Evolutionary conservation across 2,113 vertebrate genomes (phyloP).

Genomic region (Neolamprologus fasciatus): DNA sequence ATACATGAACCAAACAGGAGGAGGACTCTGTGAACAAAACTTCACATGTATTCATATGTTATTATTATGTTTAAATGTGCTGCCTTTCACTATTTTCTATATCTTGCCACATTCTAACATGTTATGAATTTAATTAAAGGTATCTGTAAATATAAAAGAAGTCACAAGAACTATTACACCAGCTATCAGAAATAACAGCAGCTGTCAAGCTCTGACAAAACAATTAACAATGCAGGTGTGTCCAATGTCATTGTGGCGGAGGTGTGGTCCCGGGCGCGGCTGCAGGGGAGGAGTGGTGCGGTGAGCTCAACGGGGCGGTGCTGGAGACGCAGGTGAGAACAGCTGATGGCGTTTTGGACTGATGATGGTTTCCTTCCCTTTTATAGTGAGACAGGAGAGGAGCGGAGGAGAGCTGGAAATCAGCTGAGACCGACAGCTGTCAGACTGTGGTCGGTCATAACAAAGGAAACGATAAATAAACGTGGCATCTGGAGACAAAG

Average conservation of each 20-base stretch:
- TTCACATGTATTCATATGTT: background rate
- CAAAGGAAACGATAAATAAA: too few species aligned
- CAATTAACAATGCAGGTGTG: background rate
- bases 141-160: background rate
- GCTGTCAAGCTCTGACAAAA: background rate
- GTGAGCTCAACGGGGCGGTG: too few species aligned
- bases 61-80: background rate
- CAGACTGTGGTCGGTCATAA: too few species aligned
- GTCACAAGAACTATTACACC: background rate
- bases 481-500: too few species aligned
- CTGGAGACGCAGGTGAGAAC: too few species aligned
- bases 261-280: too few species aligned
- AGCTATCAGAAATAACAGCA: background rate
- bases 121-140: background rate
- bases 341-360: too few species aligned
- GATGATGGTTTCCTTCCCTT: too few species aligned
- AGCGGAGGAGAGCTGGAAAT: too few species aligned
- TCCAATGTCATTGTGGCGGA: background rate
- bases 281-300: too few species aligned
- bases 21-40: background rate
- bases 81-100: background rate
- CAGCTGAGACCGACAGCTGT: too few species aligned
- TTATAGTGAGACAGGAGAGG: too few species aligned
- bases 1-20: fast-evolving
- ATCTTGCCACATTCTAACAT: background rate